Percentiles rank a stretch among this genome's conserved stretches.
phyloP scores from a whole-genome alignment of 2,797 vertebrate species.

The Chiropotes sagulatus region DNA sequence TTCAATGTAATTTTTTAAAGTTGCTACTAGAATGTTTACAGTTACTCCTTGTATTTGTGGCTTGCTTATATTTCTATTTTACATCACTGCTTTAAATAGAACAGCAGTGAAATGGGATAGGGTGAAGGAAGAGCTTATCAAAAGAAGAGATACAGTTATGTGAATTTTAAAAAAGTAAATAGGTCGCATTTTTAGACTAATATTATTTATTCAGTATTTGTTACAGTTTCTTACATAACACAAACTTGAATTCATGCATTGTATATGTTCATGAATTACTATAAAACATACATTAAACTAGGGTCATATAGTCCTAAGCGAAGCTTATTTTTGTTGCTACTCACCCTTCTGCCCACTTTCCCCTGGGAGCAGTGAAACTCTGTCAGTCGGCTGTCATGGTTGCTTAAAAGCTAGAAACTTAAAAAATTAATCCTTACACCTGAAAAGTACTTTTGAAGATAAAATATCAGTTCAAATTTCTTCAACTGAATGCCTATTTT shows the following conservation, averaged over 20 bases:
- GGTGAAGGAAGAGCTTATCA: not conserved
- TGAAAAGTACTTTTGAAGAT: constrained; percentile 46
- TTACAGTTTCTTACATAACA: not conserved
- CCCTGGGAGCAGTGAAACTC: not conserved
- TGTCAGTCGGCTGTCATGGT: not conserved
- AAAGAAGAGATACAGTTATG: not conserved
- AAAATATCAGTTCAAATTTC: not conserved
- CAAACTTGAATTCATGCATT: not conserved
- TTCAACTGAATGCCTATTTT: constrained; percentile 16
- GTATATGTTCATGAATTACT: not conserved
- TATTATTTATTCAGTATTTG: not conserved
- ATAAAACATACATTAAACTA: not conserved
- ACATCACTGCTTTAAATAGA: not conserved
- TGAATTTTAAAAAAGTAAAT: not conserved
- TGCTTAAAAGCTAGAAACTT: constrained; percentile 26
- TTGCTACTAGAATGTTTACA: not conserved
- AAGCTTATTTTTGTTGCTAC: not conserved
- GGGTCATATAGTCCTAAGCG: fast-evolving
- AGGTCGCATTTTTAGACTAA: not conserved
- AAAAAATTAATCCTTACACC: not conserved
- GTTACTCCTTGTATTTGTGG: not conserved
- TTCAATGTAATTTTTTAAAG: not conserved
- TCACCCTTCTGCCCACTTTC: not conserved
- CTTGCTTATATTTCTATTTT: not conserved
- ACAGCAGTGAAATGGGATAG: not conserved